Evolutionary conservation across 2,113 vertebrate genomes (phyloP), one percentile per base, ranked within the genome.

Genomic region (Hyla sarda): DNA sequence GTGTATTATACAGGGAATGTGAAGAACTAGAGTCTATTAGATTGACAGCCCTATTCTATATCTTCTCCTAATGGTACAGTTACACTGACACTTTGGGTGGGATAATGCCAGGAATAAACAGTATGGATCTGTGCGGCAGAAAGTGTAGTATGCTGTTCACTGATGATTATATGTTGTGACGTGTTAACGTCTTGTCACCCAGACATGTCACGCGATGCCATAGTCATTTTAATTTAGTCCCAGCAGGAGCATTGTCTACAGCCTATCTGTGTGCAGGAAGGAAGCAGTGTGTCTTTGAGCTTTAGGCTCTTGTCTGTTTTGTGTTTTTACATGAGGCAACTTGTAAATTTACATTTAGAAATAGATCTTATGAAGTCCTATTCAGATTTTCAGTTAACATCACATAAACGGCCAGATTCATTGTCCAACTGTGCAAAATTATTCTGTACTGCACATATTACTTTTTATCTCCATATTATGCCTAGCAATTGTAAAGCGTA

Each of bases 121-220:
- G 45, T 85, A 14, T 25, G 32, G 62, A 25, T 23, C 30, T 71
- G 60, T 65, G 23, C 73, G 50, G 16, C 65, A 58, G 34, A 71
- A 86, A 72, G 45, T 72, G 32, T 45, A 72, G 16, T 77, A 23
- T 45, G 84, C 16, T n/a, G 56, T 41, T 34, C 62, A 19, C 50
- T 86, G 84, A 86, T 86, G 84, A 37, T 72, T 79, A 86, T 81
- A 80, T 54, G 52, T 86, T 86, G 47, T 73, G 65, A 82, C 76
- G 41, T 67, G 30, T 79, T 71, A 41, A n/a, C 41, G 23, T 77
- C 45, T 52, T 71, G 60, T 85, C 74, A 80, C 84, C 84, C 62
- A 69, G 75, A 65, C 47, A 79, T 85, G 62, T 77, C 75, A 79
- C 84, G 74, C 86, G 34, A 82, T 76, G 54, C 4, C 48, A 58